Evolutionary conservation across 2,113 vertebrate species (phyloP).

Genomic region (Fukomys damarensis): DNA sequence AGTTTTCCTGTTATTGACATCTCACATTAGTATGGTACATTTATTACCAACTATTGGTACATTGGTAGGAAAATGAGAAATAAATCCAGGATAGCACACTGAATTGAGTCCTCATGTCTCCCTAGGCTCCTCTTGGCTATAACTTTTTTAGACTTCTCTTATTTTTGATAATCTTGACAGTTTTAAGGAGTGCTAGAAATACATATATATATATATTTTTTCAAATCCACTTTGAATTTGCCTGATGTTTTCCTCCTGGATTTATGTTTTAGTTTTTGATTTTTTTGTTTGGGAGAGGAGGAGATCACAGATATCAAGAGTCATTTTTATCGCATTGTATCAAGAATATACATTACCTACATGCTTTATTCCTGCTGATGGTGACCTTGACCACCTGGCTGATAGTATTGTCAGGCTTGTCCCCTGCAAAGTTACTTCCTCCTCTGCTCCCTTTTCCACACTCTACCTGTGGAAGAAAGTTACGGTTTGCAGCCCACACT

Average conservation of each 20-base stretch:
- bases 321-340: not conserved
- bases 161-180: slow-evolving; percentile 6
- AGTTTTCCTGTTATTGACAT: not conserved
- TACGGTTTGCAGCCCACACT: not conserved
- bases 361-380: not conserved
- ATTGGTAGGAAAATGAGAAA: not conserved
- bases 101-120: not conserved
- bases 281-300: not conserved
- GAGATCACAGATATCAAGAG: not conserved
- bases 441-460: not conserved
- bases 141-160: slow-evolving; percentile 39
- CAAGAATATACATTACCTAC: not conserved
- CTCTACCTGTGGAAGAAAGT: not conserved
- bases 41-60: not conserved
- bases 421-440: not conserved
- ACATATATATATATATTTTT: not conserved
- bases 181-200: not conserved
- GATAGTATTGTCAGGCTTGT: not conserved
- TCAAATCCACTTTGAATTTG: not conserved
- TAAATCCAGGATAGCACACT: not conserved
- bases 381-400: not conserved
- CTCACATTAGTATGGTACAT: not conserved
- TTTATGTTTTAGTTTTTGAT: not conserved
- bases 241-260: not conserved
- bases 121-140: not conserved